Base-by-base conservation (phyloP, 1,140 invertebrate species). In the Leptopilina boulardi region DNA sequence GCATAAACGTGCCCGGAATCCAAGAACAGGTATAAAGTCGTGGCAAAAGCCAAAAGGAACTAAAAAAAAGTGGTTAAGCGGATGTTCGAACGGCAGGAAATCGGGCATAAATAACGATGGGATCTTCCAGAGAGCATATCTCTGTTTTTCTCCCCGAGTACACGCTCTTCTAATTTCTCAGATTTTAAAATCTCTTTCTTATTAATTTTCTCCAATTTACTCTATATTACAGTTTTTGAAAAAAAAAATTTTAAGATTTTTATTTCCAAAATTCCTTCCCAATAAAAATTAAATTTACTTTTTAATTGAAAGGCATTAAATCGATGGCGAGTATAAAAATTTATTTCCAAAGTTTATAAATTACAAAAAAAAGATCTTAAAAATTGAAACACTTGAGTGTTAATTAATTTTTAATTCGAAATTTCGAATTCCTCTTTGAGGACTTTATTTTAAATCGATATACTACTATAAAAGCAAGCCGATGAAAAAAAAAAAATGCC, bases 71-170 rank as follows among this genome's bases (percentile, higher is more conserved):
- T 51, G 47, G 47, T 42, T 66, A 44, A 38, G 66, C 75, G 70
- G 66, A 72, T 76, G 75, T 76, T 71, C 38, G 10, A 54, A 23
- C 44, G 70, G 70, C 75, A 71, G 75, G 75, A 76, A 76, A 76
- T 77, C 71, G 70, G 76, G 54, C 54, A 42, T 73, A 77, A 77
- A 77, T 77, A 73, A 72, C 76, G 47, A 77, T 73, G 38, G 71
- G 44, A 59, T 72, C 76, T 56, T 66, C 30, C n/a, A n/a, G 19
- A 42, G 26, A 70, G 47, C 47, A 51, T 51, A 56, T 34, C 66
- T 70, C 66, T 70, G 38, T 41, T 19, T 51, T 72, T 4, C 30
- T 59, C 51, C 26, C 30, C 72, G 8, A 26, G n/a, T 51, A 47
- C 15, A 51, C 47, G 38, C 44, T 73, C 47, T 23, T 54, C 23